These are phyloP conservation scores for Psephotus haematonotus DNA, from an alignment of 2,113 vertebrate species.

Conservation along the genomic window DNA sequence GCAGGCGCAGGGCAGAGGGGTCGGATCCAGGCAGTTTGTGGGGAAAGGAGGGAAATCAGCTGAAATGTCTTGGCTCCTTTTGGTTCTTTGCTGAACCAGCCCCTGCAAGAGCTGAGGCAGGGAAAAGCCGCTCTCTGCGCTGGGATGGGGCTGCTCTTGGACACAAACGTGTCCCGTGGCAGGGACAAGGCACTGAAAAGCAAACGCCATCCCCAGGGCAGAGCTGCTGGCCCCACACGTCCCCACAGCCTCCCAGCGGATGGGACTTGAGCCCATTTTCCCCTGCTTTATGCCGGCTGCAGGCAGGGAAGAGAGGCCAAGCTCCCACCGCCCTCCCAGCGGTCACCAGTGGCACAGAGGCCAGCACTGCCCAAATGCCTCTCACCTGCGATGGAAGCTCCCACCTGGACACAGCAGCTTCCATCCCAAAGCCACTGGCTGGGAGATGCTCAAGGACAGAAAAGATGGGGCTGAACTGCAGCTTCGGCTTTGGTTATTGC, in stretches of 20 bases:
- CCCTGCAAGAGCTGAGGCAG: background rate
- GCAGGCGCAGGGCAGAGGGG: background rate
- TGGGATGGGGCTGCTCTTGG: background rate
- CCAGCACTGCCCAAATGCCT: background rate
- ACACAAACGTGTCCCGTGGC: background rate
- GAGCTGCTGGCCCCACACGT: fast-evolving
- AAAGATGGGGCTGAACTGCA: background rate
- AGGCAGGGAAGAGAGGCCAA: fast-evolving
- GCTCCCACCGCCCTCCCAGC: background rate
- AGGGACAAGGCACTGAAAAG: conserved; percentile 71
- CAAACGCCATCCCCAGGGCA: background rate
- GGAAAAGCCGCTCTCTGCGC: background rate
- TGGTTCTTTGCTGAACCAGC: background rate
- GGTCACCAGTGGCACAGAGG: too few species aligned
- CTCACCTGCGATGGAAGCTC: background rate
- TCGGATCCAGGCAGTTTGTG: background rate
- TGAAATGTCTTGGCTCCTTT: background rate
- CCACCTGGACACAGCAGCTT: background rate
- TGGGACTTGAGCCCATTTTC: fast-evolving
- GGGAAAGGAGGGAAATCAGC: background rate
- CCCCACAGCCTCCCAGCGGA: background rate
- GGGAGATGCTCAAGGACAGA: background rate
- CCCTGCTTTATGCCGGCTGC: fast-evolving
- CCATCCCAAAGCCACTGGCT: background rate
- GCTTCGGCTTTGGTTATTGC: conserved; percentile 2